Conservation (phyloP, 2,113 vertebrate genomes). For the Brachypteracias leptosomus region DNA sequence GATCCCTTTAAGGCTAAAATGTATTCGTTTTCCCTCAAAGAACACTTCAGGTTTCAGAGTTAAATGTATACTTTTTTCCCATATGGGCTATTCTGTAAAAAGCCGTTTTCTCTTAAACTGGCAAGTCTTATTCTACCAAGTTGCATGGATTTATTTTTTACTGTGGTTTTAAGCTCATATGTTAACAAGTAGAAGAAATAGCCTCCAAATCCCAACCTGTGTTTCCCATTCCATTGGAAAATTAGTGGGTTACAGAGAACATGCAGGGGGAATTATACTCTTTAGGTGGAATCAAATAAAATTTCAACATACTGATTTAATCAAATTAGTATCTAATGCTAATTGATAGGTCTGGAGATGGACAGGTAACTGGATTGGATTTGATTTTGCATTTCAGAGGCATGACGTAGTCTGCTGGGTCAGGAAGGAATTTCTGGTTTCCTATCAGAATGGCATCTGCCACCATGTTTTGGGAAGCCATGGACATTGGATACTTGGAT, state of each 20-base stretch:
- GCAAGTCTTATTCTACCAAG: constrained; percentile 3
- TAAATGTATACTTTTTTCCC: constrained; percentile 38
- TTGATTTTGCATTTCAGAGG: constrained; percentile 32
- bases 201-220: constrained; percentile 36
- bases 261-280: constrained; percentile 12
- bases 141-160: constrained; percentile 42
- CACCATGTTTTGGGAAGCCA: not conserved
- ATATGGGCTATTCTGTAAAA: constrained; percentile 48
- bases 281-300: constrained; percentile 58
- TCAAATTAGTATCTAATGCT: constrained; percentile 62
- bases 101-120: constrained; percentile 35
- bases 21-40: constrained; percentile 85
- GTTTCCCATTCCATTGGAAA: constrained; percentile 57
- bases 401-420: constrained; percentile 10
- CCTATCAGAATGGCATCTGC: constrained; percentile 44
- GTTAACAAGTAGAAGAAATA: constrained; percentile 50
- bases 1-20: constrained; percentile 83
- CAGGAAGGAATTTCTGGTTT: constrained; percentile 56
- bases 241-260: constrained; percentile 48
- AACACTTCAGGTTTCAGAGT: constrained; percentile 77
- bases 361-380: constrained; percentile 49
- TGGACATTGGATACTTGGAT: not conserved
- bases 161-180: constrained; percentile 45
- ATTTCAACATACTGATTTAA: constrained; percentile 51
- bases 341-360: constrained; percentile 43